Conservation (phyloP, 1,140 invertebrate genomes). For the Pogonognathellus flavescens region DNA sequence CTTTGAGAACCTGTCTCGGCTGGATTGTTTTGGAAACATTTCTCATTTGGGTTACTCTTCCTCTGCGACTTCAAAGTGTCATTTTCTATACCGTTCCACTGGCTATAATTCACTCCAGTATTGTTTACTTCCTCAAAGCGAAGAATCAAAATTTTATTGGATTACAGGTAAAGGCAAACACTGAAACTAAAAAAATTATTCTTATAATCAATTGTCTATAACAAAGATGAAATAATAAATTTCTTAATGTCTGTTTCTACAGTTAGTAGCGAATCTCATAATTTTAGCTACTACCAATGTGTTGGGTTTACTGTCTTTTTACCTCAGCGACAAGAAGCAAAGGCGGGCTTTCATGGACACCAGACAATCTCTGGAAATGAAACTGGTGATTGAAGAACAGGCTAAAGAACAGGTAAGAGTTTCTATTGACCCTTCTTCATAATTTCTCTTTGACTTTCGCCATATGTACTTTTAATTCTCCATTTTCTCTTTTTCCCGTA, state of each 20-base stretch:
- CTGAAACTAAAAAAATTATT: too few species aligned
- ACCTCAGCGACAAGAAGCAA: slow-evolving; percentile 87
- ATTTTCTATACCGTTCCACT: slow-evolving; percentile 74
- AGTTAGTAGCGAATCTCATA: slow-evolving; percentile 80
- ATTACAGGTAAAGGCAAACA: slow-evolving; percentile 72
- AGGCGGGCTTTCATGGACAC: slow-evolving; percentile 90
- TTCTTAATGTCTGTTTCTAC: slow-evolving; percentile 63
- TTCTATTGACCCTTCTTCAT: not conserved
- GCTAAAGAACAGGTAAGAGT: slow-evolving; percentile 85
- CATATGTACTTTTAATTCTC: not conserved
- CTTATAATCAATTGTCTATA: too few species aligned
- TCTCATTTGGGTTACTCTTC: slow-evolving; percentile 86
- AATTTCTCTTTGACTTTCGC: not conserved
- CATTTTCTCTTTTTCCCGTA: slow-evolving; percentile 71
- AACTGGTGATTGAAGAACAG: slow-evolving; percentile 92
- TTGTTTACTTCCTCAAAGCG: slow-evolving; percentile 73
- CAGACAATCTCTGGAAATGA: slow-evolving; percentile 90
- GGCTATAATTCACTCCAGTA: slow-evolving; percentile 75
- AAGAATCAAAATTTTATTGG: slow-evolving; percentile 69
- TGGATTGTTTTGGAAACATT: slow-evolving; percentile 87
- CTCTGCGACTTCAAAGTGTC: slow-evolving; percentile 76
- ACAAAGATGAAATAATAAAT: not conserved
- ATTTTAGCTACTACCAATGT: slow-evolving; percentile 79
- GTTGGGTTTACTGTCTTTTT: slow-evolving; percentile 84
- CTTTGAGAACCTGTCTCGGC: slow-evolving; percentile 76